A percentile compares a stretch with the other conserved stretches of the same genome.
These are phyloP conservation scores for Elymnias hypermnestra DNA, from an alignment of 1,140 invertebrate species.

Conservation along the genomic window DNA sequence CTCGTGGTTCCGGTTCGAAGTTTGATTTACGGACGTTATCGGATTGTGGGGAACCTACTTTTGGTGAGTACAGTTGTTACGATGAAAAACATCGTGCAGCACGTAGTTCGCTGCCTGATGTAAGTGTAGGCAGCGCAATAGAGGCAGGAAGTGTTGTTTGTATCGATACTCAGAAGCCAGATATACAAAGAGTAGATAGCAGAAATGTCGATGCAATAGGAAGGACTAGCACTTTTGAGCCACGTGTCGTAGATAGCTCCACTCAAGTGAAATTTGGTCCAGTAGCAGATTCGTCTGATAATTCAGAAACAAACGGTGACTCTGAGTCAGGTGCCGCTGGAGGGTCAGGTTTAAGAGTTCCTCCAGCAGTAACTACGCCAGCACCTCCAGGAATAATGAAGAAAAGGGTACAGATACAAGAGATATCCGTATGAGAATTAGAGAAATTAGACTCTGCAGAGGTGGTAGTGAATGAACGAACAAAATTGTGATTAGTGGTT, in stretches of 20 bases:
- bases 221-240: conserved; percentile 68
- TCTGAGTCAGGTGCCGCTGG: conserved; percentile 52
- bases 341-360: conserved; percentile 71
- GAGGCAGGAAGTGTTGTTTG: conserved; percentile 72
- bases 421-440: conserved; percentile 87
- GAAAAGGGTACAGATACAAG: conserved; percentile 91
- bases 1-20: conserved; percentile 63
- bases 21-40: conserved; percentile 74
- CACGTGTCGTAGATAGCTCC: conserved; percentile 65
- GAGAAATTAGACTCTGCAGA: conserved; percentile 47
- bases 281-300: conserved; percentile 42
- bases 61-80: conserved; percentile 80
- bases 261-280: conserved; percentile 73
- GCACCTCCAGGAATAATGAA: conserved; percentile 87
- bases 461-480: conserved; percentile 63
- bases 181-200: conserved; percentile 74
- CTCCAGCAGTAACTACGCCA: conserved; percentile 80
- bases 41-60: conserved; percentile 72
- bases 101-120: conserved; percentile 78
- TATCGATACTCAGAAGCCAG: conserved; percentile 73
- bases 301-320: conserved; percentile 72
- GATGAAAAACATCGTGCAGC: conserved; percentile 77
- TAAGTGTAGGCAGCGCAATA: conserved; percentile 80
- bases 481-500: conserved; percentile 54
- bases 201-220: conserved; percentile 47